Base-by-base conservation (phyloP, 2,888 invertebrate species). In the Microdon myrmicae region DNA sequence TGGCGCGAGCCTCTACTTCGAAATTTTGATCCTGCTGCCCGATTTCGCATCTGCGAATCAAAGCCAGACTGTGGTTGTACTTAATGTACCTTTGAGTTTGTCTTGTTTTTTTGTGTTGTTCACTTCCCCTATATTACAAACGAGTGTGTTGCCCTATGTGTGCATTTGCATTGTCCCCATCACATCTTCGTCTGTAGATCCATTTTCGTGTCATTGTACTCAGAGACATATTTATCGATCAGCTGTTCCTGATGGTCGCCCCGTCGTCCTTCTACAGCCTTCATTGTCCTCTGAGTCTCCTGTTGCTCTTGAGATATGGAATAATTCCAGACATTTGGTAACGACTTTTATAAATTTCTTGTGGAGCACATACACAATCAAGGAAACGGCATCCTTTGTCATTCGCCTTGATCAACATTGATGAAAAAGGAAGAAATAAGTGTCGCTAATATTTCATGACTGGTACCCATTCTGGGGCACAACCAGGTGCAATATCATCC, bases 41-140 rank as follows among this genome's bases (percentile, higher is more conserved):
- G 64, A 64, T 64, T 64, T 64, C 53, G 64, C 64, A 64, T 64
- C 64, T 64, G 64, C 64, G 58, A 64, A 56, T 45, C 35, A 28
- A 43, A 22, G 51, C 43, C n/a, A n/a, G n/a, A n/a, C 43, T 58
- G 47, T 51, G 37, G n/a, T n/a, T n/a, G n/a, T n/a, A n/a, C n/a
- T n/a, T n/a, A n/a, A n/a, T n/a, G n/a, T n/a, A n/a, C n/a, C n/a
- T n/a, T n/a, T n/a, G n/a, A n/a, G n/a, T n/a, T n/a, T n/a, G n/a
- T n/a, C n/a, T n/a, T n/a, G n/a, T n/a, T n/a, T n/a, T n/a, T n/a
- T n/a, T n/a, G n/a, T n/a, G n/a, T n/a, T n/a, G n/a, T n/a, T n/a
- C n/a, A n/a, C n/a, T n/a, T n/a, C n/a, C n/a, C n/a, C n/a, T n/a
- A n/a, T n/a, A n/a, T n/a, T n/a, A n/a, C n/a, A n/a, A n/a, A n/a